Evolutionary conservation across 1,140 invertebrate species (phyloP), one percentile per base, ranked within the genome.

Genomic region (Eumaeus atala): DNA sequence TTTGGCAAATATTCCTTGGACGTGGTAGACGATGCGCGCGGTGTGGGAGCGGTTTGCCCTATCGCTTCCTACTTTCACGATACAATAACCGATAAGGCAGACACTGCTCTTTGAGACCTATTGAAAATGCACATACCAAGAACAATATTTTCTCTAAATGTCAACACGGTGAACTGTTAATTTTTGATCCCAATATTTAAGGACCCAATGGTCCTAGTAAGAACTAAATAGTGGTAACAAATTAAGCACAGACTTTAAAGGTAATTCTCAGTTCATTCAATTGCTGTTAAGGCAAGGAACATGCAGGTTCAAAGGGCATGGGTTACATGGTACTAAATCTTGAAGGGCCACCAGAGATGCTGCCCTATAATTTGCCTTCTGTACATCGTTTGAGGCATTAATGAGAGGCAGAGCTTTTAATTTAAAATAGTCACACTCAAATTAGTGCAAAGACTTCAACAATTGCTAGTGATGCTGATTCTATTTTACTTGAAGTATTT

Each of bases 51-150:
- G 79, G 56, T 66, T 60, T 84, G 76, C 76, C 74, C 81, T 84
- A 87, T 84, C 74, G 71, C 77, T 84, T 87, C 81, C 79, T 82
- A 75, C 76, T 83, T 80, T 74, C 74, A 80, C 71, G 74, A 81
- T 79, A 79, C 72, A 79, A 82, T 84, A 82, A 79, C 72, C 68
- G 76, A 82, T 83, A 78, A 71, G 74, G 60, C 72, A 79, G 68
- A 82, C 67, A 73, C 72, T 72, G 69, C 71, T 76, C 69, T 59
- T 62, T 61, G 59, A 58, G 62, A 53, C 57, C 58, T 60, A 67
- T 67, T 67, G 66, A 64, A 67, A 62, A 62, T 64, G 59, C 56
- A 66, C 61, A 61, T 61, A 61, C 57, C 54, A 55, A 61, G 56
- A 52, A 57, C 56, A 62, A 67, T 64, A 58, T 56, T 64, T 56